A percentile compares a stretch with the other conserved stretches of the same genome.
phyloP scores from a whole-genome alignment of 2,797 vertebrate species.

The Loris lydekkerianus region DNA sequence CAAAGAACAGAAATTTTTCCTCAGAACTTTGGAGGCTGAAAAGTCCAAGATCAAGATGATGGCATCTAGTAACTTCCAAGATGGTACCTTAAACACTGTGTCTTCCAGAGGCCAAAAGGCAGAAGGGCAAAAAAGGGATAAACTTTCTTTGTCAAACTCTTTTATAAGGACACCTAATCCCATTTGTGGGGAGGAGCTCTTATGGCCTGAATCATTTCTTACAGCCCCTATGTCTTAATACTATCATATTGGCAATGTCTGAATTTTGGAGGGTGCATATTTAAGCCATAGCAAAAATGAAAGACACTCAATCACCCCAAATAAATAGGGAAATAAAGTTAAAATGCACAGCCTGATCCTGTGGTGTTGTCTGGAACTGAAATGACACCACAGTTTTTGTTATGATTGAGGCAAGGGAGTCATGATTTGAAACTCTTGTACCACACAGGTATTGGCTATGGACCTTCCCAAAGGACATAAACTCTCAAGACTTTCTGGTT shows the following conservation, averaged over 20 bases:
- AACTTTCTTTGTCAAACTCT: background rate
- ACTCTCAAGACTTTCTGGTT: background rate
- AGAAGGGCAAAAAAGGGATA: background rate
- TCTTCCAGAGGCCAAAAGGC: background rate
- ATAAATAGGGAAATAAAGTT: background rate
- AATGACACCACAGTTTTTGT: background rate
- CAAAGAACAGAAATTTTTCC: background rate
- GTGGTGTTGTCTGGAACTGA: background rate
- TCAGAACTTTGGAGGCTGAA: background rate
- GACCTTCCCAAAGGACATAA: background rate
- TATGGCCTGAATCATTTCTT: background rate
- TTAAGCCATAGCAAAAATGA: background rate
- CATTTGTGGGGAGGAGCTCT: background rate
- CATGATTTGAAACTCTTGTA: background rate
- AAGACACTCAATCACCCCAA: background rate
- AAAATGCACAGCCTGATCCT: background rate
- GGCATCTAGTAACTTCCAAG: background rate
- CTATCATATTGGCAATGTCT: background rate
- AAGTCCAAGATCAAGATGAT: background rate
- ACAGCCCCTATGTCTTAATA: background rate
- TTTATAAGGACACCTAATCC: background rate
- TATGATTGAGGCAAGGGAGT: background rate
- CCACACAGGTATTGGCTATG: background rate
- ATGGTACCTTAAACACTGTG: background rate
- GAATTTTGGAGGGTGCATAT: background rate